Conservation (phyloP, 2,888 invertebrate species). For the Andricus quercusramuli region DNA sequence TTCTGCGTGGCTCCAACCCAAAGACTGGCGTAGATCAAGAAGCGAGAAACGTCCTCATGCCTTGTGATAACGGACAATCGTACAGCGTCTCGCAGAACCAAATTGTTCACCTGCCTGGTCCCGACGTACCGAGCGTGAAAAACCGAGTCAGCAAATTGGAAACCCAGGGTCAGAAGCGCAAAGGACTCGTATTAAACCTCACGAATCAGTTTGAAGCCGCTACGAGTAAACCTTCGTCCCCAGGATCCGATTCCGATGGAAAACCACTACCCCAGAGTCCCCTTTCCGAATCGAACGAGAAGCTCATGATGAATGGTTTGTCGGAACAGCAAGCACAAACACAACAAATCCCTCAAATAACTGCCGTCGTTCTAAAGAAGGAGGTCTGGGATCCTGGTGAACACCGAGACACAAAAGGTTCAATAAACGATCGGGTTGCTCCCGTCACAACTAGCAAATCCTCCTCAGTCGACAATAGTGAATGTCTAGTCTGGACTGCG, state of each 20-base stretch:
- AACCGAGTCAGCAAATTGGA: constrained; percentile 88
- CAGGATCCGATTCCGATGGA: constrained; percentile 55
- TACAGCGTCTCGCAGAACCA: constrained; percentile 96
- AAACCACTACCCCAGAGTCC: constrained; percentile 34
- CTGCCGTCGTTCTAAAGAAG: constrained; percentile 78
- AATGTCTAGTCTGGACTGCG: constrained; percentile 80
- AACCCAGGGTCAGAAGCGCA: constrained; percentile 79
- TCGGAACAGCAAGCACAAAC: constrained; percentile 48
- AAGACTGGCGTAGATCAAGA: constrained; percentile 79
- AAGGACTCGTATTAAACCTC: constrained; percentile 81
- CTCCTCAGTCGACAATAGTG: constrained; percentile 64
- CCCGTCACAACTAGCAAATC: not conserved
- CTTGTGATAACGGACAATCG: constrained; percentile 90
- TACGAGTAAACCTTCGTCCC: constrained; percentile 76
- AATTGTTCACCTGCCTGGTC: constrained; percentile 89
- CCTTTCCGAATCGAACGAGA: constrained; percentile 27
- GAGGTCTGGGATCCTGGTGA: constrained; percentile 87
- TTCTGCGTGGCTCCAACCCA: constrained; percentile 72
- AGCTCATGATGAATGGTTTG: constrained; percentile 51
- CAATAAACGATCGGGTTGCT: not conserved
- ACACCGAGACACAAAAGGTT: constrained; percentile 56
- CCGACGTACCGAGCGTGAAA: constrained; percentile 79
- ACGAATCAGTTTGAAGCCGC: constrained; percentile 81
- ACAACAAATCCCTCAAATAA: constrained; percentile 54
- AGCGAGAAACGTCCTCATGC: constrained; percentile 90